These are phyloP conservation scores for Saccopteryx leptura DNA, from an alignment of 2,113 vertebrate genomes.

Conservation along the genomic window DNA sequence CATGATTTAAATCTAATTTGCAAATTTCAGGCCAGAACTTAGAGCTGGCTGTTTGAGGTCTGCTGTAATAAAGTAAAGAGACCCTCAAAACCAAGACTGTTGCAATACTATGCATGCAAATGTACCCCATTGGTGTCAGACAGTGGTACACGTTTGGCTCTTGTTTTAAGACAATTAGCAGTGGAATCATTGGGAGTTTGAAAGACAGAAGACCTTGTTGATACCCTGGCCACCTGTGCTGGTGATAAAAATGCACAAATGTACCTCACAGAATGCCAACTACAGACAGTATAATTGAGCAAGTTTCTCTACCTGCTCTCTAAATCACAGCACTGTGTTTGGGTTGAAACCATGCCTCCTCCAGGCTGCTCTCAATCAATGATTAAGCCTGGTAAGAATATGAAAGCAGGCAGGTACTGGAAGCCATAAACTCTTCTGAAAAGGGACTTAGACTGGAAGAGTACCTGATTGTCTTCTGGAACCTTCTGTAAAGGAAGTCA, in stretches of 20 bases:
- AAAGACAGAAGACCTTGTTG: not conserved
- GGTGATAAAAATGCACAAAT: not conserved
- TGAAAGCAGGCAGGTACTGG: not conserved
- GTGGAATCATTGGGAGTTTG: not conserved
- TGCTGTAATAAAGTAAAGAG: not conserved
- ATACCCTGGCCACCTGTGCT: not conserved
- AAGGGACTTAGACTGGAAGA: not conserved
- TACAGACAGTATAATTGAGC: not conserved
- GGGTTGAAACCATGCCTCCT: not conserved
- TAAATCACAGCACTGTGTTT: not conserved
- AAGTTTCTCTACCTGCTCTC: not conserved
- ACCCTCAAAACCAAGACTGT: not conserved
- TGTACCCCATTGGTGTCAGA: not conserved
- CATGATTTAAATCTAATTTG: not conserved
- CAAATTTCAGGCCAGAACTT: not conserved
- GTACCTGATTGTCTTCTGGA: not conserved
- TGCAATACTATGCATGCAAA: not conserved
- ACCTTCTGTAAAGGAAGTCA: not conserved
- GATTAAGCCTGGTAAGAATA: not conserved
- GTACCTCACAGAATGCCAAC: not conserved
- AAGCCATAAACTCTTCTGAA: not conserved
- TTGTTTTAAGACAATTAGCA: not conserved
- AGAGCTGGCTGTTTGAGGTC: not conserved
- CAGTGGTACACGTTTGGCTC: not conserved
- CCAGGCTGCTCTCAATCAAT: not conserved